phyloP scores from a whole-genome alignment of 2,888 invertebrate genomes.

The Falcaria lacertinaria region DNA sequence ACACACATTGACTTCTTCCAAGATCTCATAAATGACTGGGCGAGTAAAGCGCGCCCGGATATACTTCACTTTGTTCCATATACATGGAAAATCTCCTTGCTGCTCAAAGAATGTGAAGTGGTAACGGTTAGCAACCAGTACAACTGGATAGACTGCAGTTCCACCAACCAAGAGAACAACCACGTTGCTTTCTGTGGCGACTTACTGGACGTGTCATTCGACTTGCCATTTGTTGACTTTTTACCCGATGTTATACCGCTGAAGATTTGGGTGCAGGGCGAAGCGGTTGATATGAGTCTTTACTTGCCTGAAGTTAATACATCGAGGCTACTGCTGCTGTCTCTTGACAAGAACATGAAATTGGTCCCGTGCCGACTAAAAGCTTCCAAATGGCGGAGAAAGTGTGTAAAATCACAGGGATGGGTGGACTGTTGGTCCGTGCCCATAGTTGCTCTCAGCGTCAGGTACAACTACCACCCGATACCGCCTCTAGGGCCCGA shows the following conservation, averaged over 20 bases:
- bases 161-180: conserved; percentile 96
- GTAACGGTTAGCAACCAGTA: conserved; percentile 96
- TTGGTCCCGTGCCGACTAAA: conserved; percentile 83
- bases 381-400: conserved; percentile 88
- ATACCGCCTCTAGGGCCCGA: conserved; percentile 92
- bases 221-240: conserved; percentile 96
- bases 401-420: conserved; percentile 85
- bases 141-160: conserved; percentile 99
- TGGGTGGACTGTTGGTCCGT: conserved; percentile 99
- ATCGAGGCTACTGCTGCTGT: conserved; percentile 88
- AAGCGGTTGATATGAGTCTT: conserved; percentile 93
- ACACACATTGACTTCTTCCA: conserved; percentile 98
- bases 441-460: conserved; percentile 94
- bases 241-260: conserved; percentile 93
- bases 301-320: conserved; percentile 96
- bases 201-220: conserved; percentile 94
- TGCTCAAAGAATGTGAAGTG: conserved; percentile 96
- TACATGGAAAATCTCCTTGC: conserved; percentile 94
- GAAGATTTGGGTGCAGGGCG: conserved; percentile 96
- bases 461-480: conserved; percentile 95
- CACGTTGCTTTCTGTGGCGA: conserved; percentile 97
- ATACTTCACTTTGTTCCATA: conserved; percentile 97
- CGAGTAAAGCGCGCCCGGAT: conserved; percentile 95
- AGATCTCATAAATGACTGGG: conserved; percentile 98
- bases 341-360: conserved; percentile 93